Evolutionary conservation across 2,797 vertebrate genomes (phyloP), one percentile per base, ranked within the genome.

Genomic region (Capromys pilorides): DNA sequence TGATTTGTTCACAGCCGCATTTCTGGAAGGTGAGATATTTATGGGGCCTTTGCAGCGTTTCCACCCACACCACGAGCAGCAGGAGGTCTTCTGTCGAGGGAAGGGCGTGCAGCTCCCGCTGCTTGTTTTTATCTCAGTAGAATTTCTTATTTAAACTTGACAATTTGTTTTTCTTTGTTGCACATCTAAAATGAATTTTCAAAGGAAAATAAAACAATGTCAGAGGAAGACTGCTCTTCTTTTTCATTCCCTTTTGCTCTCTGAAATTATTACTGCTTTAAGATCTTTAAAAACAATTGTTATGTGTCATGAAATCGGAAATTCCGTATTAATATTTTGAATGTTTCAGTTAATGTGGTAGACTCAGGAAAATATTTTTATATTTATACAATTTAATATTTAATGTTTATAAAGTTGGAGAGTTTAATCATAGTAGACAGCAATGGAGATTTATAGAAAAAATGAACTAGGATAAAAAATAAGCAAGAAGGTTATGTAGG

Each of bases 91-190:
- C 82, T 90, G 4, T 51, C 85, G 51, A 78, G 73, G 41, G 86
- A 85, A 89, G 88, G 82, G 61, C 90, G 5, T 85, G 45, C 82
- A 45, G 67, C 51, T 88, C 89, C 41, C 69, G 19, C 18, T 9
- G 86, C 86, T 73, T 86, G 33, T 81, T 95, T 92, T 93, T 82
- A 94, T 82, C 91, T 88, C 36, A 95, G 80, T 33, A 49, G 79
- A 86, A 77, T 93, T 95, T 92, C 94, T 96, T 93, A 93, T 94
- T 73, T 90, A 51, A 93, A 95, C 22, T 24, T 93, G 81, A 84
- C 28, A 90, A 66, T 81, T 83, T 95, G 36, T 87, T 96, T 24
- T 88, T 75, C 61, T 81, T 92, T 62, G 62, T 78, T 93, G 39
- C 14, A 92, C 61, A 92, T 94, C 36, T 84, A 31, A 71, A 39